Conservation (phyloP, 2,113 vertebrate species). For the Lepisosteus osseus region DNA sequence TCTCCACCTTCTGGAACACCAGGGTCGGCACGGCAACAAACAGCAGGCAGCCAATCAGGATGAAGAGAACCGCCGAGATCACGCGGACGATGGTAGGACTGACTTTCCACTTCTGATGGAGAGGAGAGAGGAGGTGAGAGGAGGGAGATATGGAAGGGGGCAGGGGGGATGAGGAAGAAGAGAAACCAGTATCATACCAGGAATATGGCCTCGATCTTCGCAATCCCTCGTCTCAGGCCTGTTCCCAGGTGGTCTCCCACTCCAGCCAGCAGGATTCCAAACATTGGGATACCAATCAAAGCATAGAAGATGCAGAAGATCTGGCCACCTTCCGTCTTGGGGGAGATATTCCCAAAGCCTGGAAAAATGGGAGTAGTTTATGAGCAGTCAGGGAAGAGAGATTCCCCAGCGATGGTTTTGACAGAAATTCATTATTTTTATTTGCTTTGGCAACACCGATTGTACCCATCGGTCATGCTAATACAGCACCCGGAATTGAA, state of each 20-base stretch:
- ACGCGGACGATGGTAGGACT: constrained; percentile 74
- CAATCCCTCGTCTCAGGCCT: constrained; percentile 75
- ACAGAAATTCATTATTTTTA: too few relatives aligned
- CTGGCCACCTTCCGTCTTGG: constrained; percentile 72
- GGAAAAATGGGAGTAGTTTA: constrained; percentile 17
- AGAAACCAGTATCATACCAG: constrained; percentile 65
- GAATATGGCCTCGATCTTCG: constrained; percentile 81
- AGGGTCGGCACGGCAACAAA: constrained; percentile 80
- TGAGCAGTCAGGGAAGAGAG: not conserved
- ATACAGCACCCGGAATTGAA: too few relatives aligned
- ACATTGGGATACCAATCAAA: constrained; percentile 86
- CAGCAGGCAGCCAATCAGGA: constrained; percentile 81
- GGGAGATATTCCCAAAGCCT: constrained; percentile 83
- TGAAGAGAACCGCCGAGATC: constrained; percentile 81
- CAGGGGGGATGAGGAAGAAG: constrained; percentile 11
- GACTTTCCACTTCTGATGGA: constrained; percentile 72
- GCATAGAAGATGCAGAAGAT: constrained; percentile 87
- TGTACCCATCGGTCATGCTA: too few relatives aligned
- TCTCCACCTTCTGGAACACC: constrained; percentile 76
- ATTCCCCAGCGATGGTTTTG: too few relatives aligned
- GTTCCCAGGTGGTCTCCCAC: constrained; percentile 86
- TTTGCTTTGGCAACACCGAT: too few relatives aligned
- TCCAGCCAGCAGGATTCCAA: constrained; percentile 84
- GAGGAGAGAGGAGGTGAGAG: constrained; percentile 3
- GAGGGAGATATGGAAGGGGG: not conserved